phyloP scores from a whole-genome alignment of 1,140 invertebrate genomes.

The Papilio dardanus region DNA sequence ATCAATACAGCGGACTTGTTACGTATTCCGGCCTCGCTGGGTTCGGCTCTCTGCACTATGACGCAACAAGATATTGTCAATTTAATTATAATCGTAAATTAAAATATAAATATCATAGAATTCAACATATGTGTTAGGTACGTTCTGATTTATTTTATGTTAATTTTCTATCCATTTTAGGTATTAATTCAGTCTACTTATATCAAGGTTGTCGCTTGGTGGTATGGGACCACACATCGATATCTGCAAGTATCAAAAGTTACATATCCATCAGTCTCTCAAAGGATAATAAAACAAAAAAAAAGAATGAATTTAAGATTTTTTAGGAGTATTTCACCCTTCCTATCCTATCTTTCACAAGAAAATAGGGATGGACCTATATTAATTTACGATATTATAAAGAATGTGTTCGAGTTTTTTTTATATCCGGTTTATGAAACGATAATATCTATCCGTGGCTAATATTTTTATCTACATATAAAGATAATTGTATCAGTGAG shows the following conservation, averaged over 20 bases:
- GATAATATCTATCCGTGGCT: not conserved
- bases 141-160: too few species aligned
- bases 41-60: not conserved
- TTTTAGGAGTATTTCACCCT: too few species aligned
- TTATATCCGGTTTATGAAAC: not conserved
- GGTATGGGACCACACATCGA: too few species aligned
- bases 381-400: not conserved
- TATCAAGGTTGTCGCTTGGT: too few species aligned
- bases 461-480: not conserved
- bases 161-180: not conserved
- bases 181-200: not conserved
- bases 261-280: too few species aligned
- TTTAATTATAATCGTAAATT: not conserved
- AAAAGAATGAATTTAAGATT: too few species aligned
- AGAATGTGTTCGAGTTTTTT: not conserved
- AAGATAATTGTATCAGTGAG: not conserved
- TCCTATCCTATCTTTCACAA: not conserved
- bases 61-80: not conserved
- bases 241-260: too few species aligned
- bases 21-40: constrained; percentile 10
- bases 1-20: constrained; percentile 12
- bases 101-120: not conserved
- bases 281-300: too few species aligned
- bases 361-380: not conserved
- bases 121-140: not conserved